Conservation (phyloP, 1,140 invertebrate genomes). For the Pentalonia nigronervosa region DNA sequence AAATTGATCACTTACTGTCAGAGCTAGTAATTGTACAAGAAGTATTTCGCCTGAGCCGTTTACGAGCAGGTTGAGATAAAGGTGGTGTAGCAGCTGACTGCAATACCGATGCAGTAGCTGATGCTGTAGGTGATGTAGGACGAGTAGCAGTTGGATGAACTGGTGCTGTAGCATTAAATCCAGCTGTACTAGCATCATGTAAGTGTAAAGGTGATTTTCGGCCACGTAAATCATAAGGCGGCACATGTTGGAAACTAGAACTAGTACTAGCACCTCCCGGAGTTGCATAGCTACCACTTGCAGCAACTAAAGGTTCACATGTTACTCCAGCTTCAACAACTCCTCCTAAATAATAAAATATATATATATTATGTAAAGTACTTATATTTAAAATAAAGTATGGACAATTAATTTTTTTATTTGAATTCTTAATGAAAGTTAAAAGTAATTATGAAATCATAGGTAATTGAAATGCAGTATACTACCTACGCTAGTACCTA, state of each 20-base stretch:
- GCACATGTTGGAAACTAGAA: slow-evolving; percentile 69
- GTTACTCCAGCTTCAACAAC: slow-evolving; percentile 50
- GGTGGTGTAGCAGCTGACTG: slow-evolving; percentile 62
- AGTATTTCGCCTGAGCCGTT: slow-evolving; percentile 76
- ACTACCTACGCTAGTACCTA: background rate
- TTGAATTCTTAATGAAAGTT: too few species aligned
- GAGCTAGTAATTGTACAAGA: slow-evolving; percentile 66
- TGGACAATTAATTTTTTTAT: too few species aligned
- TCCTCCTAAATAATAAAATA: slow-evolving; percentile 37
- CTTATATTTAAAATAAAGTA: too few species aligned
- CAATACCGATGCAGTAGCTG: slow-evolving; percentile 59
- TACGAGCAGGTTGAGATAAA: slow-evolving; percentile 77
- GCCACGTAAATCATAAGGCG: slow-evolving; percentile 80
- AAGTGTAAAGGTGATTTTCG: slow-evolving; percentile 71
- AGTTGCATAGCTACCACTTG: slow-evolving; percentile 62
- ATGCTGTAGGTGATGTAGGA: slow-evolving; percentile 61
- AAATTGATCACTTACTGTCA: slow-evolving; percentile 53
- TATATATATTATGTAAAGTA: background rate
- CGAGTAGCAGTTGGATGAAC: slow-evolving; percentile 53
- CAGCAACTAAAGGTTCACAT: slow-evolving; percentile 59
- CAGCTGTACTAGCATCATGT: slow-evolving; percentile 62
- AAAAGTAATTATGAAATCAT: background rate
- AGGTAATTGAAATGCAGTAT: background rate
- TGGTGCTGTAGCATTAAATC: slow-evolving; percentile 59
- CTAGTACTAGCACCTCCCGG: slow-evolving; percentile 60